Evolutionary conservation across 2,113 vertebrate species (phyloP).

Genomic region (Gorsachius goisagi): DNA sequence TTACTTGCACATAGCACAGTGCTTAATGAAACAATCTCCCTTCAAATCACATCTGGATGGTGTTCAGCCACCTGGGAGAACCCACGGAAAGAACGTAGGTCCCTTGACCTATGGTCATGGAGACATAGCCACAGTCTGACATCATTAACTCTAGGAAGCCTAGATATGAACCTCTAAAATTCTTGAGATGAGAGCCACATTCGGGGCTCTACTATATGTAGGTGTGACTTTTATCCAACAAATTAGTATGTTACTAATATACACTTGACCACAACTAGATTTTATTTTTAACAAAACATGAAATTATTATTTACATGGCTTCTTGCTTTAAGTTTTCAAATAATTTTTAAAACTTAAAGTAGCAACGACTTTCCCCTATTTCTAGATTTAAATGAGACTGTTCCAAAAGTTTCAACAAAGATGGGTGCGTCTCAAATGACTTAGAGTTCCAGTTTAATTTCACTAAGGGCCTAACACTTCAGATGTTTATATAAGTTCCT

Average conservation of each 20-base stretch:
- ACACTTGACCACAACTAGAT: neutral
- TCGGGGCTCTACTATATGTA: neutral
- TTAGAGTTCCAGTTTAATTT: neutral
- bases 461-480: neutral
- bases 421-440: neutral
- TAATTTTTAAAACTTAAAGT: neutral
- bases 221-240: fast-evolving
- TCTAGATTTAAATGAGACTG: neutral
- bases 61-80: neutral
- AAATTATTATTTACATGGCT: neutral
- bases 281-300: neutral
- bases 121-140: neutral
- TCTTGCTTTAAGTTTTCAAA: neutral
- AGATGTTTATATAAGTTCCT: neutral
- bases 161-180: neutral
- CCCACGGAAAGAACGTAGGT: neutral
- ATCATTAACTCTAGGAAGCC: neutral
- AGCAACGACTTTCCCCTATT: neutral
- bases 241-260: neutral
- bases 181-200: neutral
- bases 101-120: neutral
- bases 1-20: neutral
- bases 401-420: neutral
- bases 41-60: neutral
- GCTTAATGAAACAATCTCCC: neutral